These are phyloP conservation scores for Holotrichia oblita DNA, from an alignment of 1,140 invertebrate species.

Conservation along the genomic window DNA sequence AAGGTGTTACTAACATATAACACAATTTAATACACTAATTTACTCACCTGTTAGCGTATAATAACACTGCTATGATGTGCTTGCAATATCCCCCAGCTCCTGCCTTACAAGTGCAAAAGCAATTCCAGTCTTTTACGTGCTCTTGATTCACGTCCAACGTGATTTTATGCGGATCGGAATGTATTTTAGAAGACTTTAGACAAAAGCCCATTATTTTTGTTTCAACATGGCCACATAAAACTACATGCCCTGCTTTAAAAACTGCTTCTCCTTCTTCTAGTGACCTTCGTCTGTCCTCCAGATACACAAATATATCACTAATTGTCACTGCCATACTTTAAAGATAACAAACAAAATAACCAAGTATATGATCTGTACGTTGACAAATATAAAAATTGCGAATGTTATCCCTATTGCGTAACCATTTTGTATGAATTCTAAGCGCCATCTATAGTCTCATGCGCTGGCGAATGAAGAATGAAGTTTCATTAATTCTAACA, in stretches of 20 bases:
- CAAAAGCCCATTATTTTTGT: neutral
- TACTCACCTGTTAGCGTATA: slow-evolving; percentile 1
- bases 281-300: neutral
- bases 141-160: neutral
- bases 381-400: neutral
- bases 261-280: slow-evolving; percentile 2
- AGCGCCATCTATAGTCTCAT: neutral
- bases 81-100: neutral
- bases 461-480: too few relatives aligned
- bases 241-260: slow-evolving; percentile 15
- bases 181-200: slow-evolving; percentile 8
- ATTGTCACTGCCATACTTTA: neutral
- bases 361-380: neutral
- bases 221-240: slow-evolving; percentile 20
- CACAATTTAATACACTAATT: neutral
- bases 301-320: slow-evolving; percentile 9
- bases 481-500: too few relatives aligned
- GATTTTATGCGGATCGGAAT: slow-evolving; percentile 7
- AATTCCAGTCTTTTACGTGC: neutral
- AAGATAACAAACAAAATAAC: neutral
- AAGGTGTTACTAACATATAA: neutral
- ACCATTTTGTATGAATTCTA: neutral
- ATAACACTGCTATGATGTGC: slow-evolving; percentile 12
- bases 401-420: neutral
- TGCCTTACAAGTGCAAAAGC: slow-evolving; percentile 6